Evolutionary conservation across 2,797 vertebrate species (phyloP).

Genomic region (Florisuga fusca): DNA sequence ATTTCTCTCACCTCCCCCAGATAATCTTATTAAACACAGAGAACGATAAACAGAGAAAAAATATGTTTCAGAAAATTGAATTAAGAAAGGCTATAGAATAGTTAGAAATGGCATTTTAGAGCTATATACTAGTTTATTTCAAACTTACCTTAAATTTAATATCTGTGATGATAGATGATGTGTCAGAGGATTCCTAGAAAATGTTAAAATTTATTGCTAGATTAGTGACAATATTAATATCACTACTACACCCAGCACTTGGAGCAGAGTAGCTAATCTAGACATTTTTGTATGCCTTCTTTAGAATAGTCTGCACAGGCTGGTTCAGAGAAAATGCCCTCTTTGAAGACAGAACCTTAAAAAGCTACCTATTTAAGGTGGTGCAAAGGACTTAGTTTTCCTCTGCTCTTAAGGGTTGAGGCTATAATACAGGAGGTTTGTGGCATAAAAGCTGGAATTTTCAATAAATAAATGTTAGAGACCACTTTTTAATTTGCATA

Average conservation of each 20-base stretch:
- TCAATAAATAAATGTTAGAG: background rate
- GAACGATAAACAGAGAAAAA: background rate
- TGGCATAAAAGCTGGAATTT: background rate
- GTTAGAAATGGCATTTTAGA: slow-evolving; percentile 23
- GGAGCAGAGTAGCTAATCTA: background rate
- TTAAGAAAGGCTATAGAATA: background rate
- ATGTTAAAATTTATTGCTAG: slow-evolving; percentile 9
- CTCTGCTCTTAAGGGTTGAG: background rate
- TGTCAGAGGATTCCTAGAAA: slow-evolving; percentile 19
- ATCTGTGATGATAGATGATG: background rate
- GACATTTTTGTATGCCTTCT: background rate
- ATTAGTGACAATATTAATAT: slow-evolving; percentile 4
- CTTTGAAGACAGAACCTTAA: background rate
- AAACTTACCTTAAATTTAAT: background rate
- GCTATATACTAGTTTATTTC: background rate
- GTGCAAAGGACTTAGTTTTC: background rate
- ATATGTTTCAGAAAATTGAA: background rate
- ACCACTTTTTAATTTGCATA: background rate
- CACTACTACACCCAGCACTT: background rate
- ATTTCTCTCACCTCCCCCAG: accelerated
- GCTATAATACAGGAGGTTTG: background rate
- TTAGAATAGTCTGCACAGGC: background rate
- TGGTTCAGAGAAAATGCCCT: background rate
- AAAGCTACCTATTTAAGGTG: background rate
- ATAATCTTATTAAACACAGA: background rate